Conservation (phyloP, 2,888 invertebrate genomes). For the Apoda limacodes region DNA sequence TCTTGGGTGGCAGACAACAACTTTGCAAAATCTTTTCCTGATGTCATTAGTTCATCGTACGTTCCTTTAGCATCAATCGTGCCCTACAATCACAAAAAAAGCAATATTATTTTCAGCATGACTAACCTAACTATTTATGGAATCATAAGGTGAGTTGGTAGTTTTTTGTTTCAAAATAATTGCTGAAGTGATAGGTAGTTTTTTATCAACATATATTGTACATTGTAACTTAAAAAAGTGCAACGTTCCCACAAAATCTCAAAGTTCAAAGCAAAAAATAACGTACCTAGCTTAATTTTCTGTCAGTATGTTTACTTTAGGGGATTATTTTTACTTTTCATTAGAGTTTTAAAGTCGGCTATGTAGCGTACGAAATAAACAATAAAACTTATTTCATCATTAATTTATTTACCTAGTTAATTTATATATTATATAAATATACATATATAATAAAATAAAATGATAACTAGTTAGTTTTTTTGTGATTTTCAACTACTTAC, state of each 20-base stretch:
- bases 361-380: too few species aligned
- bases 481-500: too few species aligned
- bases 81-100: conserved; percentile 50
- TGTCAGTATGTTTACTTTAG: too few species aligned
- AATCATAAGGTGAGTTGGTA: background rate
- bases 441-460: too few species aligned
- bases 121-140: background rate
- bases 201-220: background rate
- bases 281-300: too few species aligned
- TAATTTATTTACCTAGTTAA: too few species aligned
- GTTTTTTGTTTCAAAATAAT: background rate
- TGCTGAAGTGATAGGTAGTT: background rate
- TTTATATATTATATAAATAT: too few species aligned
- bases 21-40: conserved; percentile 73
- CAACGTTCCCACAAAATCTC: background rate
- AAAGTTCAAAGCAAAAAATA: conserved; percentile 1
- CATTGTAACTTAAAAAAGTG: background rate
- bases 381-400: too few species aligned
- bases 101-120: background rate
- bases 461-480: too few species aligned
- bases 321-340: too few species aligned
- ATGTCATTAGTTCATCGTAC: conserved; percentile 65
- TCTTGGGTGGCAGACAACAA: conserved; percentile 61
- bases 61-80: conserved; percentile 69
- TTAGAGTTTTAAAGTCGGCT: too few species aligned